Conservation (phyloP, 1,140 invertebrate genomes). For the Formica exsecta region DNA sequence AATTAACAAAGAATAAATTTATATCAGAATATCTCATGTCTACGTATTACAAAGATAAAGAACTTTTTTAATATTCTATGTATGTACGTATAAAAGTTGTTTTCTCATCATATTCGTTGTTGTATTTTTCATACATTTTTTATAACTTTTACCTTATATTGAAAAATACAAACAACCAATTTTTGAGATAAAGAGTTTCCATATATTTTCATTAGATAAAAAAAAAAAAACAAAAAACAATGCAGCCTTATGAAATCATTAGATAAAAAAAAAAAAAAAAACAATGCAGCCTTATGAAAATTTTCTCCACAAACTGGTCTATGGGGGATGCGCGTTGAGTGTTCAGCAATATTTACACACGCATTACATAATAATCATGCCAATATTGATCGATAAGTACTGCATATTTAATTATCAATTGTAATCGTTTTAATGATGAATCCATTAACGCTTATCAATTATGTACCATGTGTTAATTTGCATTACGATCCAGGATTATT, state of each 20-base stretch:
- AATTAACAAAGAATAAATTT: slow-evolving; percentile 6
- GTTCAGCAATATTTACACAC: background rate
- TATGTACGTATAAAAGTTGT: background rate
- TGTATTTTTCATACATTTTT: background rate
- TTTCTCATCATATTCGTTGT: background rate
- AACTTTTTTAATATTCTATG: background rate
- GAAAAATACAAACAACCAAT: background rate
- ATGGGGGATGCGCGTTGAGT: background rate
- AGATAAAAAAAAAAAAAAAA: background rate
- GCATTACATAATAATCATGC: slow-evolving; percentile 1
- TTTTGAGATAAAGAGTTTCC: background rate
- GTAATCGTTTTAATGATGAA: slow-evolving; percentile 50
- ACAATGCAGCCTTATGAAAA: background rate
- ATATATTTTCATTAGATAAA: background rate
- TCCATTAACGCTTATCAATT: slow-evolving; percentile 53
- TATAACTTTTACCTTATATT: background rate
- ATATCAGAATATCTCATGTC: background rate
- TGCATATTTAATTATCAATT: slow-evolving; percentile 47
- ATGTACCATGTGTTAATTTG: slow-evolving; percentile 42
- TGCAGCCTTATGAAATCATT: background rate
- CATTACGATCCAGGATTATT: slow-evolving; percentile 44
- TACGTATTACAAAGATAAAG: background rate
- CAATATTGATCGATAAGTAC: slow-evolving; percentile 43
- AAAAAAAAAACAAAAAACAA: background rate
- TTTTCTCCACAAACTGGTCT: background rate